These are phyloP conservation scores for Muschampia plurimacula DNA, from an alignment of 2,888 invertebrate species.

Conservation along the genomic window DNA sequence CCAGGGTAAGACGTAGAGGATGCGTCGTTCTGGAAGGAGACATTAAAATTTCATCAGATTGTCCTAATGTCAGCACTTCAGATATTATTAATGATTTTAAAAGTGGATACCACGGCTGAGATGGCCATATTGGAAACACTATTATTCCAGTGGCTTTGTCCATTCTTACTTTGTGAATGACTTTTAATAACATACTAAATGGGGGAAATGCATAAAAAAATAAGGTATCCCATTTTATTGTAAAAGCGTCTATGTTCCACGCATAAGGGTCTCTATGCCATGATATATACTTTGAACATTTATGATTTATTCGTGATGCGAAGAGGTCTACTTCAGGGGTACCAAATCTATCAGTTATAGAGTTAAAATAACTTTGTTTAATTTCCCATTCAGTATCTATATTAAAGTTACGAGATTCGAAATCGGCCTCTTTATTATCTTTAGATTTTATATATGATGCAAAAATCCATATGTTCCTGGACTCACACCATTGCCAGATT, in stretches of 20 bases:
- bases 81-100: neutral
- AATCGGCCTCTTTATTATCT: neutral
- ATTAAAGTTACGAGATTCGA: constrained; percentile 7
- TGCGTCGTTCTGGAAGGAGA: neutral
- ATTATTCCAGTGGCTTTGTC: neutral
- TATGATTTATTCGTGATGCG: constrained; percentile 5
- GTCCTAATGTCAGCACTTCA: neutral
- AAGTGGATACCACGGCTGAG: neutral
- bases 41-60: neutral
- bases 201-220: constrained; percentile 8
- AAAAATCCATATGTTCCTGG: neutral
- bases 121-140: constrained; percentile 6
- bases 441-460: constrained; percentile 1
- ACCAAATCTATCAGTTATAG: neutral
- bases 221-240: neutral
- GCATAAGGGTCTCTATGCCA: constrained; percentile 4
- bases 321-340: neutral
- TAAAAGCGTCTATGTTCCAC: constrained; percentile 1
- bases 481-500: constrained; percentile 5
- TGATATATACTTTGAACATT: neutral
- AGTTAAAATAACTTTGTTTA: neutral
- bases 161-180: neutral
- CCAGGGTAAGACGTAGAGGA: constrained; percentile 1
- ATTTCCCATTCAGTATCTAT: constrained; percentile 4
- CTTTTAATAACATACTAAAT: constrained; percentile 7